phyloP scores from a whole-genome alignment of 1,140 invertebrate species.

The Paralvinella palmiformis region DNA sequence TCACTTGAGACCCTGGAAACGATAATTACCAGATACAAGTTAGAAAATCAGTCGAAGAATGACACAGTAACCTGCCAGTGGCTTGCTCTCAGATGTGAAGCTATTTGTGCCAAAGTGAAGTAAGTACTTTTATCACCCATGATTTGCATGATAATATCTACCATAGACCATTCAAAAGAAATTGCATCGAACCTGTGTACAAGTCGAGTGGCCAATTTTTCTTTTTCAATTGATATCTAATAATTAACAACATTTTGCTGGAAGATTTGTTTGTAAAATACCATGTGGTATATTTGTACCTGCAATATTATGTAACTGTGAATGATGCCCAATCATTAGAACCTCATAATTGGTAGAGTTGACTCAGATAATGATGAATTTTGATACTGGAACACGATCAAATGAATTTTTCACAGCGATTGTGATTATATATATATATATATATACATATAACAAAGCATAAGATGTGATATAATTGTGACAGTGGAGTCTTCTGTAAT shows the following conservation, averaged over 20 bases:
- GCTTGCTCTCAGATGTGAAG: constrained; percentile 35
- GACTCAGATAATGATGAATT: background rate
- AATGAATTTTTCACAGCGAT: background rate
- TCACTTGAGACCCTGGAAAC: constrained; percentile 31
- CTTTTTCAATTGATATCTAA: background rate
- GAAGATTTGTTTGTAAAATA: background rate
- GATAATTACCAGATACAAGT: constrained; percentile 29
- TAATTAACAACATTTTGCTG: background rate
- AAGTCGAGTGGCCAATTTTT: background rate
- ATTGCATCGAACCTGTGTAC: background rate
- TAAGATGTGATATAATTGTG: too few species aligned
- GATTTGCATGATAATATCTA: background rate
- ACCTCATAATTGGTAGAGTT: background rate
- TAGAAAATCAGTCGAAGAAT: constrained; percentile 31
- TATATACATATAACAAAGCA: background rate
- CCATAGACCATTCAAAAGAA: background rate
- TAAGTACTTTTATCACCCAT: constrained; percentile 17
- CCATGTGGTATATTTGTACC: background rate
- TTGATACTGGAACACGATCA: background rate
- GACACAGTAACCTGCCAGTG: constrained; percentile 34
- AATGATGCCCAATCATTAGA: too few species aligned
- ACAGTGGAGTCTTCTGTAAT: too few species aligned
- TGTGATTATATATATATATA: background rate
- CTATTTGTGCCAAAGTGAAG: constrained; percentile 40
- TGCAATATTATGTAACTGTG: background rate